Percentiles rank a stretch among this genome's conserved stretches.
Conservation (phyloP, 2,797 vertebrate genomes). For the Ibycter americanus region DNA sequence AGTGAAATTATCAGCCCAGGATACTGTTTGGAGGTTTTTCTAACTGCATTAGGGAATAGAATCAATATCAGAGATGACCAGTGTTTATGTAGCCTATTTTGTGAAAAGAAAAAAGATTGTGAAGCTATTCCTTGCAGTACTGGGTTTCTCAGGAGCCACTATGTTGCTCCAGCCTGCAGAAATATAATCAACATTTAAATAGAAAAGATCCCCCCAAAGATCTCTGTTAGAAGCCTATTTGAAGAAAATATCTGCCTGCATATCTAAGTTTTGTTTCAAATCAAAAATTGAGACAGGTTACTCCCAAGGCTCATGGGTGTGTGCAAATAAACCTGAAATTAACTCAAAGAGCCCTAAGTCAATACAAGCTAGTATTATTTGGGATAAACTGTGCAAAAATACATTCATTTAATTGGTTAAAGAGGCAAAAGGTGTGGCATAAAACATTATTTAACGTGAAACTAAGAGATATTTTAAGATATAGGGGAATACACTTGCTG, state of each 20-base stretch:
- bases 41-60: background rate
- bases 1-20: background rate
- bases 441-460: background rate
- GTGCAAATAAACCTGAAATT: background rate
- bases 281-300: background rate
- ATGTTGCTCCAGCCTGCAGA: background rate
- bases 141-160: background rate
- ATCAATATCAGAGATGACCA: background rate
- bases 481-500: background rate
- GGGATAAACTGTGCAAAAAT: background rate
- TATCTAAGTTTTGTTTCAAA: constrained; percentile 7
- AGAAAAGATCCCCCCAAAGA: background rate
- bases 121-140: background rate
- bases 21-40: background rate
- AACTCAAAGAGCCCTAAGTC: background rate
- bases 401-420: background rate
- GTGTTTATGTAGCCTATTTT: background rate
- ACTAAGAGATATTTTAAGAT: background rate
- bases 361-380: background rate
- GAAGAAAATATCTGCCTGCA: background rate
- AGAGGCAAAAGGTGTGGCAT: background rate
- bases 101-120: background rate
- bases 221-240: background rate
- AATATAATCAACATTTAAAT: background rate
- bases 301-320: background rate